Evolutionary conservation across 2,113 vertebrate species (phyloP).

Genomic region (Carassius auratus): DNA sequence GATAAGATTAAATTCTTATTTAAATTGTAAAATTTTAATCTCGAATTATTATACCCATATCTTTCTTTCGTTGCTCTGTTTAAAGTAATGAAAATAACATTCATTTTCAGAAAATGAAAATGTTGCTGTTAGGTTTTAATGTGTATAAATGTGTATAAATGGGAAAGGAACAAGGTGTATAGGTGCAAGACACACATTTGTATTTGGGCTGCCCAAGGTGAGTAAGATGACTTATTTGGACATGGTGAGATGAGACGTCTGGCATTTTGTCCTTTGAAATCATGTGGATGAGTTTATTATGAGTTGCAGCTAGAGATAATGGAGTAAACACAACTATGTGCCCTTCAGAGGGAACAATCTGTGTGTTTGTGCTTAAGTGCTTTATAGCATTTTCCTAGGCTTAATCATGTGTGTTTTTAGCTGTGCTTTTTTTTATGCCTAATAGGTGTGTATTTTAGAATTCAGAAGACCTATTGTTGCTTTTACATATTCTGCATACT

Average conservation of each 20-base stretch:
- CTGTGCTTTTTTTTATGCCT: neutral
- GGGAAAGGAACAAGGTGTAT: neutral
- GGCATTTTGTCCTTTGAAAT: constrained; percentile 16
- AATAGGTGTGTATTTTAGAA: neutral
- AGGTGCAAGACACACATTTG: neutral
- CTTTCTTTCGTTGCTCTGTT: neutral
- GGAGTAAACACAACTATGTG: neutral
- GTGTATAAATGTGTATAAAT: neutral
- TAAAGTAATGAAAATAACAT: neutral
- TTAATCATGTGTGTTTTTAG: neutral
- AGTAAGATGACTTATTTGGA: neutral
- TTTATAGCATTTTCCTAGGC: neutral
- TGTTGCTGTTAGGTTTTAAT: neutral
- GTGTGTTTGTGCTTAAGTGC: neutral
- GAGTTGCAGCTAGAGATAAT: neutral
- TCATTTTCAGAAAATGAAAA: neutral
- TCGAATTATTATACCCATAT: neutral
- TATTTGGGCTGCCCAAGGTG: neutral
- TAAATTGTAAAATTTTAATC: neutral
- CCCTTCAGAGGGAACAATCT: neutral
- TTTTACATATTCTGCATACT: neutral
- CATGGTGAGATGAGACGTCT: neutral
- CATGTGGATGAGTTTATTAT: neutral
- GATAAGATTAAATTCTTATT: neutral
- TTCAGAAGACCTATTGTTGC: neutral